phyloP scores from a whole-genome alignment of 2,113 vertebrate species.

The Cephalopholis sonnerati region DNA sequence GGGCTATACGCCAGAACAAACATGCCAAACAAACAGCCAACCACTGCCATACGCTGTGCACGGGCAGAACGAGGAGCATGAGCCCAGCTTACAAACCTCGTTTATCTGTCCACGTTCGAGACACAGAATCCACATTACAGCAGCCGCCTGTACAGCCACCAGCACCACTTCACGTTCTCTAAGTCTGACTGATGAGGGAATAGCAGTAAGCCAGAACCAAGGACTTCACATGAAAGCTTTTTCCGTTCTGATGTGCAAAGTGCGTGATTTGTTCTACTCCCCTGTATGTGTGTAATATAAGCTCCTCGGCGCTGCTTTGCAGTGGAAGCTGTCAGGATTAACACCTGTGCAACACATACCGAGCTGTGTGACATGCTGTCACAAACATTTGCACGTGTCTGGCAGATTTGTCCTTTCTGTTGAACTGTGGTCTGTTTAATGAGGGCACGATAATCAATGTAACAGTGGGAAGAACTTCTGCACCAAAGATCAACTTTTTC shows the following conservation, averaged over 20 bases:
- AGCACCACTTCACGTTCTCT: conserved; percentile 10
- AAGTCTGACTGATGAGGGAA: conserved; percentile 46
- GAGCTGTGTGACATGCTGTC: conserved; percentile 53
- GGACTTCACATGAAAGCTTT: conserved; percentile 60
- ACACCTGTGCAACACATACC: conserved; percentile 70
- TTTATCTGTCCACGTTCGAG: conserved; percentile 34
- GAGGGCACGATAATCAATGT: conserved; percentile 11
- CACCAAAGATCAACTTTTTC: conserved; percentile 51
- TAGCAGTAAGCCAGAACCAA: conserved; percentile 13
- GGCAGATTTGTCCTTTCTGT: conserved; percentile 38
- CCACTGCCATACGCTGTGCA: conserved; percentile 1
- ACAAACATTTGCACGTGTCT: conserved; percentile 51
- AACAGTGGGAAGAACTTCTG: neutral
- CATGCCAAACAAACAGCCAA: conserved; percentile 22
- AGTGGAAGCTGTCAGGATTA: conserved; percentile 73
- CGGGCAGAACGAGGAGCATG: conserved; percentile 6
- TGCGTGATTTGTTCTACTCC: conserved; percentile 46
- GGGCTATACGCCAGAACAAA: conserved; percentile 36
- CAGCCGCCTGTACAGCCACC: conserved; percentile 10
- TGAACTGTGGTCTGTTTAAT: conserved; percentile 24
- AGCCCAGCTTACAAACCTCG: conserved; percentile 27
- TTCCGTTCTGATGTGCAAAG: conserved; percentile 25
- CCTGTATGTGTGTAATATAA: conserved; percentile 56
- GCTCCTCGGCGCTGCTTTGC: conserved; percentile 54
- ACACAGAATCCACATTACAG: conserved; percentile 17